Evolutionary conservation across 2,797 vertebrate species (phyloP), one percentile per base, ranked within the genome.

Genomic region (Aeoliscus strigatus): DNA sequence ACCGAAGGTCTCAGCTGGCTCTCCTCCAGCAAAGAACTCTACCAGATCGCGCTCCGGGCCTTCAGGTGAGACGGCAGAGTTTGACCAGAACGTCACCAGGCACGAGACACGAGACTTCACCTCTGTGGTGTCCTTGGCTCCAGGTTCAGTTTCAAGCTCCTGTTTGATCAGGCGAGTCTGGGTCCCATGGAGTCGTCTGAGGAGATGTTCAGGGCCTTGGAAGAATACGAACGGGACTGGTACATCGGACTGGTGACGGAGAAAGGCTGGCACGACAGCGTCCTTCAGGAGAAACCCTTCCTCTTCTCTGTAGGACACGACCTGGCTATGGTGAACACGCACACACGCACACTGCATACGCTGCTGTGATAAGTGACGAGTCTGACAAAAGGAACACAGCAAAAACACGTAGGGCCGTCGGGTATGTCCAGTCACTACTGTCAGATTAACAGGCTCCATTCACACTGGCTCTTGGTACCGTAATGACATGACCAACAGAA

Each of bases 251-350:
- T 93, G 67, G 90, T 90, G 11, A 90, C 93, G 2, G 94, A 98
- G 69, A 86, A 87, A 14, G 91, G 94, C 53, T 98, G 96, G 96
- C 92, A 91, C 24, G 90, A 95, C 52, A 90, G 92, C 14, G 78
- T 99, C 73, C 86, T 94, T 40, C 90, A 93, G 77, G 94, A 98
- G 81, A 98, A 94, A 75, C 93, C 94, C 2, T 94, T 89, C 63
- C 88, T 99, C 1, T 99, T 99, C 70, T 92, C 94, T 32, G 77
- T 98, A 46, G 96, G 96, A 12, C 93, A 96, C n/a, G 94, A 99
- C 60, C 86, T 92, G 37, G 88, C 89, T 48, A 92, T 95, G 96
- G 96, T 99, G 90, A 91, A 75, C 14, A 36, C 24, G 64, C 6
- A 11, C 14, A 39, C 3, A 3, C 3, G 8, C 24, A 6, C 24